phyloP scores from a whole-genome alignment of 1,140 invertebrate species.

The Drosophila guanche region DNA sequence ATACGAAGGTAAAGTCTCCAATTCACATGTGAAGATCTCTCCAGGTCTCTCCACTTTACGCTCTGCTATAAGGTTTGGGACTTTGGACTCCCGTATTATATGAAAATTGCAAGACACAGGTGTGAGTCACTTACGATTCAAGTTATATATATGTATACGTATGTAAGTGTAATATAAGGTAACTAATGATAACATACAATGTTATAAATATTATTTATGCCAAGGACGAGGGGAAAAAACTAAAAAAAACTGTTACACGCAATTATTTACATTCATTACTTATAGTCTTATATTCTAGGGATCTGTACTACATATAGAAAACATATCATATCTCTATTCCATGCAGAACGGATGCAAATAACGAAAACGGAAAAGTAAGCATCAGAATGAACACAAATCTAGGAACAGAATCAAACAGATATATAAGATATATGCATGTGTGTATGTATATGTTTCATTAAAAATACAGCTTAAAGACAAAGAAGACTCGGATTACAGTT shows the following conservation, averaged over 20 bases:
- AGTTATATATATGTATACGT: slow-evolving; percentile 32
- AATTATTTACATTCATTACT: slow-evolving; percentile 43
- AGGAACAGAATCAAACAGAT: slow-evolving; percentile 45
- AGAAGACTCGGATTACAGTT: slow-evolving; percentile 44
- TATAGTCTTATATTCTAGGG: slow-evolving; percentile 25
- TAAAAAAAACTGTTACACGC: slow-evolving; percentile 28
- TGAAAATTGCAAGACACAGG: slow-evolving; percentile 50
- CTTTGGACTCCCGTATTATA: neutral
- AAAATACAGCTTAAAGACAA: slow-evolving; percentile 18
- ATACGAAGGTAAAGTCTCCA: neutral
- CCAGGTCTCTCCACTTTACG: neutral
- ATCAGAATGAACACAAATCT: slow-evolving; percentile 43
- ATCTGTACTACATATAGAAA: slow-evolving; percentile 36
- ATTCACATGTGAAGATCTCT: neutral
- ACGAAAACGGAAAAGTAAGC: slow-evolving; percentile 8
- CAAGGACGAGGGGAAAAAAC: slow-evolving; percentile 10
- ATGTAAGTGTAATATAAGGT: slow-evolving; percentile 22
- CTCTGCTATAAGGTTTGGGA: slow-evolving; percentile 24
- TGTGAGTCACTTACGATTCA: slow-evolving; percentile 51
- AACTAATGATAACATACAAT: slow-evolving; percentile 45
- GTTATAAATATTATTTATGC: slow-evolving; percentile 46
- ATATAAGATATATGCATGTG: slow-evolving; percentile 14
- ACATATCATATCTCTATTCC: slow-evolving; percentile 33
- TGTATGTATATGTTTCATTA: too few species aligned
- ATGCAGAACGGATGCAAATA: slow-evolving; percentile 20